Evolutionary conservation across 2,113 vertebrate species (phyloP).

Genomic region (Aleadryas rufinucha): DNA sequence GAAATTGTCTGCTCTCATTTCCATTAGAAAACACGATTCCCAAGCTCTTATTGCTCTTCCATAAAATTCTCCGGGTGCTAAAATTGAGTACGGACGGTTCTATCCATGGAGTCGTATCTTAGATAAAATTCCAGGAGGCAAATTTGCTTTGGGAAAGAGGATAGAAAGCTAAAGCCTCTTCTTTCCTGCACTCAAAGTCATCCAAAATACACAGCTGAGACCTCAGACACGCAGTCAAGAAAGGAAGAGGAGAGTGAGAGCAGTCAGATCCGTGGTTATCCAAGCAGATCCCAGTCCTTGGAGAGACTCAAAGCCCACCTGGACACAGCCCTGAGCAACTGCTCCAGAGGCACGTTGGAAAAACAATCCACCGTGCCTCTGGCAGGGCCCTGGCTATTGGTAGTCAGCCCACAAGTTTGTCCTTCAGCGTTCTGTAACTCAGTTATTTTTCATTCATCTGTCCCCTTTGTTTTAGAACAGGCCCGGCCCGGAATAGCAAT

Average conservation of each 20-base stretch:
- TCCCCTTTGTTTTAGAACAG: background rate
- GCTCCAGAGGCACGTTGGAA: background rate
- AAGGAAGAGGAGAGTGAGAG: background rate
- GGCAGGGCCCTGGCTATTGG: rapidly evolving
- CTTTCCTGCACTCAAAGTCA: background rate
- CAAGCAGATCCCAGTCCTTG: background rate
- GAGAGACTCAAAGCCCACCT: background rate
- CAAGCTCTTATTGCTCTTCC: background rate
- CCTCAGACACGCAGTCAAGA: rapidly evolving
- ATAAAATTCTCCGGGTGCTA: background rate
- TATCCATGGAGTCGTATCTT: background rate
- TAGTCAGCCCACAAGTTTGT: background rate
- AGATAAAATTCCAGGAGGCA: background rate
- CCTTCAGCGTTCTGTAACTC: background rate
- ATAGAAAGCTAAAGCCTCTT: background rate
- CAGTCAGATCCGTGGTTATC: background rate
- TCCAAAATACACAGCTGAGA: background rate
- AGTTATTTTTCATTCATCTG: background rate
- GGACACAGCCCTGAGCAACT: background rate
- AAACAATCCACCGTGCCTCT: rapidly evolving
- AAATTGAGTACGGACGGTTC: background rate
- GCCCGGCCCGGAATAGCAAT: background rate
- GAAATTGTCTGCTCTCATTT: background rate
- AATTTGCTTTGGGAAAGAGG: background rate
- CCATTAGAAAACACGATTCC: background rate